Percentiles rank a stretch among this genome's conserved stretches.
Conservation (phyloP, 2,888 invertebrate species). For the Gastrophysa polygoni region DNA sequence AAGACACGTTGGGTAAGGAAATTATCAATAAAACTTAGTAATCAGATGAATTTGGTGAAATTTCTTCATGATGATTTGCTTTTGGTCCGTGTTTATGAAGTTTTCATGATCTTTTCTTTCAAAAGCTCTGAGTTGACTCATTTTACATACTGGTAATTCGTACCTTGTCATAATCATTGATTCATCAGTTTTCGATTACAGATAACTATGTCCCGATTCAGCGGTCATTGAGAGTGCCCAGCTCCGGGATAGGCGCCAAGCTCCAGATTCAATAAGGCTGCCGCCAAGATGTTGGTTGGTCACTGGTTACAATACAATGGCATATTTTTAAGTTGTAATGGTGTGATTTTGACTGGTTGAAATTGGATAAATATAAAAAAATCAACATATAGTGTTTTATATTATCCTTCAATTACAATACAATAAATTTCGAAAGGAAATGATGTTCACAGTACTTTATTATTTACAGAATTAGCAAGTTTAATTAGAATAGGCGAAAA, state of each 20-base stretch:
- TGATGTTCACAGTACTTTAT: too few relatives aligned
- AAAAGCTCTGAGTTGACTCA: constrained; percentile 37
- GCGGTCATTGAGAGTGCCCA: constrained; percentile 62
- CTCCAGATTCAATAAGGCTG: constrained; percentile 52
- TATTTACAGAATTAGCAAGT: too few relatives aligned
- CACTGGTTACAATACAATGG: constrained; percentile 32
- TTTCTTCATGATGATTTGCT: constrained; percentile 38
- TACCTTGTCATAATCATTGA: not conserved
- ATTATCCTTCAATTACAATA: too few relatives aligned
- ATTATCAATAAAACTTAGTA: too few relatives aligned
- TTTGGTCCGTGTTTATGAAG: constrained; percentile 52
- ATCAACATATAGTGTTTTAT: constrained; percentile 15
- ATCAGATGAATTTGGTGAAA: too few relatives aligned
- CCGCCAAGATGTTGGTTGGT: constrained; percentile 23
- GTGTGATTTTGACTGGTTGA: constrained; percentile 32
- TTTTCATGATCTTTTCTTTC: constrained; percentile 39
- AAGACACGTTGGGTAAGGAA: constrained; percentile 79
- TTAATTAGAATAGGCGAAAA: too few relatives aligned
- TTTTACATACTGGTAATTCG: not conserved
- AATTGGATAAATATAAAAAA: constrained; percentile 39
- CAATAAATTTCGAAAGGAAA: too few relatives aligned
- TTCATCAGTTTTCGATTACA: constrained; percentile 25
- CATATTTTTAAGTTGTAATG: constrained; percentile 38
- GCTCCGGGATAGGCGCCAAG: constrained; percentile 60
- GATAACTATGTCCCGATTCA: constrained; percentile 51